Conservation (phyloP, 2,888 invertebrate species). For the Brachyptera risi region DNA sequence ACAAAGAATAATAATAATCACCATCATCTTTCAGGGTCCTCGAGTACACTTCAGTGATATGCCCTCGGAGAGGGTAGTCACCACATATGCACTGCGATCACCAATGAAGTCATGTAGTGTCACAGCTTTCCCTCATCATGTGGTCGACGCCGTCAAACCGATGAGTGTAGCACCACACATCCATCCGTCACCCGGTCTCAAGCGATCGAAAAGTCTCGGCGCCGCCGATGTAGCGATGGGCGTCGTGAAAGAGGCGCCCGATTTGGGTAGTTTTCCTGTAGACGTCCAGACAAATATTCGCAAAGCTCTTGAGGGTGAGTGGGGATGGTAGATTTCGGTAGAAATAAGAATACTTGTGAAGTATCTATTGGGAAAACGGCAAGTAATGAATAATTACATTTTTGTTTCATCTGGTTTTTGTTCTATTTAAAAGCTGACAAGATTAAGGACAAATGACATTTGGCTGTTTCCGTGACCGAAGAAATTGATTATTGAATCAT, state of each 20-base stretch:
- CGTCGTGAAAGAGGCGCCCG: slow-evolving; percentile 60
- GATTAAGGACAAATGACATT: no score
- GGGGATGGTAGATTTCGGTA: no score
- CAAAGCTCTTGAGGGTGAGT: slow-evolving; percentile 53
- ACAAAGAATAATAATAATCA: no score
- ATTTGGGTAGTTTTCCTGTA: slow-evolving; percentile 68
- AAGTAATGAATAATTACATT: no score
- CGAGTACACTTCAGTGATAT: slow-evolving; percentile 52
- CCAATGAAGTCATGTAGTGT: slow-evolving; percentile 29
- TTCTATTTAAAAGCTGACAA: no score
- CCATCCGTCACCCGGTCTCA: slow-evolving; percentile 49
- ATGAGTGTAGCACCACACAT: slow-evolving; percentile 29
- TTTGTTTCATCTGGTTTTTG: no score
- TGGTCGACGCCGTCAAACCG: neutral
- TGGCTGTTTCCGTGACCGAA: no score
- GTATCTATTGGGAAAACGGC: no score
- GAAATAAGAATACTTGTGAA: no score
- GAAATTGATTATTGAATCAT: no score
- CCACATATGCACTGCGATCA: neutral
- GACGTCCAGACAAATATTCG: slow-evolving; percentile 71
- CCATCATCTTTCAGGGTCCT: slow-evolving; percentile 50
- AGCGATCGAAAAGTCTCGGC: slow-evolving; percentile 78
- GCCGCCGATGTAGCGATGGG: slow-evolving; percentile 69
- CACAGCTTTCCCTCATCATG: slow-evolving; percentile 8
- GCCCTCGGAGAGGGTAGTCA: neutral